Evolutionary conservation across 2,888 invertebrate species (phyloP).

Genomic region (Lumbricus terrestris): DNA sequence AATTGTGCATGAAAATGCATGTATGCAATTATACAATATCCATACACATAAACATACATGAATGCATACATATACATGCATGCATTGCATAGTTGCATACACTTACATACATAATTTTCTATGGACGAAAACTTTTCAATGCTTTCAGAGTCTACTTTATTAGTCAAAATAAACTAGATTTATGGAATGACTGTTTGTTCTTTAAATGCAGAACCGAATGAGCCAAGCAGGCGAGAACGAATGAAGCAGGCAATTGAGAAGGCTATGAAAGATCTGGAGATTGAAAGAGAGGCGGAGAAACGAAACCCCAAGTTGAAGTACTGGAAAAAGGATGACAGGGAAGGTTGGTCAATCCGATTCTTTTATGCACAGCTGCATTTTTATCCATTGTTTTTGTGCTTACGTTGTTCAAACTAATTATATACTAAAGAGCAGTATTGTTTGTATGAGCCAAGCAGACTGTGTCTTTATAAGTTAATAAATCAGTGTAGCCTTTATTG

Average conservation of each 20-base stretch:
- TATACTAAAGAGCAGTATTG: no score
- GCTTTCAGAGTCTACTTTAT: not conserved
- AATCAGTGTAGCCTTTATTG: no score
- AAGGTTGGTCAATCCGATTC: not conserved
- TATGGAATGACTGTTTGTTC: not conserved
- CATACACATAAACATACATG: no score
- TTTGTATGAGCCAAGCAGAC: no score
- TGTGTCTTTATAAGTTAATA: no score
- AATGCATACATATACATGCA: no score
- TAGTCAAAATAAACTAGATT: not conserved
- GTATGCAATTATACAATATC: no score
- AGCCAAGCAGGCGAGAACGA: not conserved
- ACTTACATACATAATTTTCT: not conserved
- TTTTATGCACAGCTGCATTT: no score
- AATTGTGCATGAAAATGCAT: no score
- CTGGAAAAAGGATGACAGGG: not conserved
- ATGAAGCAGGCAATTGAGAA: constrained; percentile 37
- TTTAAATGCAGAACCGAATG: not conserved
- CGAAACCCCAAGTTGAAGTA: not conserved
- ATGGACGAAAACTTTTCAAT: not conserved
- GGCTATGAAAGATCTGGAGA: constrained; percentile 32
- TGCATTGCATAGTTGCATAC: no score
- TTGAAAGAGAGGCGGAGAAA: not conserved
- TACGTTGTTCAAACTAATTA: no score
- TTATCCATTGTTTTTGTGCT: no score